Base-by-base conservation (phyloP, 2,797 vertebrate genomes). In the Astyanax mexicanus region DNA sequence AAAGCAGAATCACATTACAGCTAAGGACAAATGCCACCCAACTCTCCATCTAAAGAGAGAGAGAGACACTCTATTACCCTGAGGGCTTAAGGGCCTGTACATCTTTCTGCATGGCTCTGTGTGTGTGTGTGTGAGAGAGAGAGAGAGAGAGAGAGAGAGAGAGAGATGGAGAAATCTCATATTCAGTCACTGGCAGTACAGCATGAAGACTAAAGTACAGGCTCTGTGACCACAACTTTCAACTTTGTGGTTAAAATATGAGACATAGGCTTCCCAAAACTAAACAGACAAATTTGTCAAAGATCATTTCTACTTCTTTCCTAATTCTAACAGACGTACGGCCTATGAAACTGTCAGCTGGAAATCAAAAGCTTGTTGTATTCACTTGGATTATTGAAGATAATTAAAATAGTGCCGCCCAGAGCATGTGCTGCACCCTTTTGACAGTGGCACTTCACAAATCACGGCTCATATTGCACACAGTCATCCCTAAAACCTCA, bases 401-500 rank as follows among this genome's bases (percentile, higher is more conserved):
- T 72, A 52, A 49, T 38, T 29, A 58, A 5, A 47, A 35, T 17
- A 90, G 89, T 88, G 90, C 86, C 91, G 86, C 85, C 84, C 85
- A 66, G 15, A 61, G 12, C 37, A 21, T 19, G 35, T 55, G 68
- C 37, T 23, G 60, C 86, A 91, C 88, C 89, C 90, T 90, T 91
- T 90, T 90, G 90, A 93, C 91, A 90, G 87, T 83, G 54, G 86
- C 92, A 93, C 92, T 89, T 89, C 85, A 93, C 92, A 93, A 93
- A 93, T 93, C 92, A 93, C 86, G 64, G 82, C 86, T 74, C 49
- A 69, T 66, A 60, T 81, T 85, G 60, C 66, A 77, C 55, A 65
- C 52, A 37, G 32, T 47, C 65, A 15, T 51, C 45, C 58, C 47
- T 51, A 64, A 67, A 55, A 7, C 54, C 67, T 44, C 51, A 60